Evolutionary conservation across 2,797 vertebrate species (phyloP).

Genomic region (Cryptoprocta ferox): DNA sequence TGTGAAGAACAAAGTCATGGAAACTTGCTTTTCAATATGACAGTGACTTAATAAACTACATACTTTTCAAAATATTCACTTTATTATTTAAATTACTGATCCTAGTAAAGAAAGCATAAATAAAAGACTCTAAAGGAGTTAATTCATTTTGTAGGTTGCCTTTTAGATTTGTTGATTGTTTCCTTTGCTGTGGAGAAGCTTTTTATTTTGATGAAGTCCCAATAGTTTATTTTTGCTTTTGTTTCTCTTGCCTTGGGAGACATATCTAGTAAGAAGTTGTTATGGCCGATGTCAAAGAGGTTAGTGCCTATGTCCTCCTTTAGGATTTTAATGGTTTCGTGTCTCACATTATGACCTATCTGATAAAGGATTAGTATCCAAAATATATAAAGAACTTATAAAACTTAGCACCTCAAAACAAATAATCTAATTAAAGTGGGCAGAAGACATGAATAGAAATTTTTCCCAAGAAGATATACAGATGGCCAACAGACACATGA

Average conservation of each 20-base stretch:
- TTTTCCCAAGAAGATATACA: not conserved
- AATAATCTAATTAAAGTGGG: not conserved
- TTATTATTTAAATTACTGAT: conserved; percentile 50
- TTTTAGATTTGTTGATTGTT: not conserved
- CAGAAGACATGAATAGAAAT: not conserved
- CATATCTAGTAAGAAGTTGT: not conserved
- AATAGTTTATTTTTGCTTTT: not conserved
- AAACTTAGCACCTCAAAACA: not conserved
- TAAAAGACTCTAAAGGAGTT: not conserved
- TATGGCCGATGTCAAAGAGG: not conserved
- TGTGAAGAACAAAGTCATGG: not conserved
- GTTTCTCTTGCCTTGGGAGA: not conserved
- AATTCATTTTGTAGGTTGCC: not conserved
- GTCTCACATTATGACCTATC: not conserved
- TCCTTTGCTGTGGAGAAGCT: not conserved
- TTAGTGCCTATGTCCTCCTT: not conserved
- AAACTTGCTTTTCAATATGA: not conserved
- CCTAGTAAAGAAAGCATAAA: not conserved
- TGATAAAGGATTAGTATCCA: not conserved
- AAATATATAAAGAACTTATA: not conserved
- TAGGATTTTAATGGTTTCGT: not conserved
- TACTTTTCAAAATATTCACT: conserved; percentile 34
- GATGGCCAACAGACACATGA: not conserved
- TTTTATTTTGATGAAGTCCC: not conserved
- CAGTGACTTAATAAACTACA: not conserved